Conservation (phyloP, 2,113 vertebrate species). For the Lasiurus cinereus region DNA sequence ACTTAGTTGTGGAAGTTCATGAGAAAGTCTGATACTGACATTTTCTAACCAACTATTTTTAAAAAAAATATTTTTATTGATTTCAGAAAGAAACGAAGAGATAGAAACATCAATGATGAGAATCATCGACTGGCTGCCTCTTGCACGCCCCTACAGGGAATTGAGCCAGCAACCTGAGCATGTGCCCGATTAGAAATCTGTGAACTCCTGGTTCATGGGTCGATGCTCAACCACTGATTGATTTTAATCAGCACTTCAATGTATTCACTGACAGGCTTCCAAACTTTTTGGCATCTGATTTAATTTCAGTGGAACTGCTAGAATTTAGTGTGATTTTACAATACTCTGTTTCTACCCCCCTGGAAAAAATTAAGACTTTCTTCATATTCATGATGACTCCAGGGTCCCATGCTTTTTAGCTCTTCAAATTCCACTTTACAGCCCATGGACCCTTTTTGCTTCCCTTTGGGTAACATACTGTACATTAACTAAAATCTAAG, state of each 20-base stretch:
- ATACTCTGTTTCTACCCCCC: background rate
- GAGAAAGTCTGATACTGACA: background rate
- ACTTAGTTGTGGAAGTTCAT: background rate
- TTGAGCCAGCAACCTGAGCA: too few species aligned
- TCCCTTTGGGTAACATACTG: background rate
- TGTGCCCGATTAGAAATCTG: too few species aligned
- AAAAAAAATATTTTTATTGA: too few species aligned
- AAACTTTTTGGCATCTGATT: background rate
- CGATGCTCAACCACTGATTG: background rate
- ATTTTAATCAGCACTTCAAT: background rate
- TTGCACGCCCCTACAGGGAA: too few species aligned
- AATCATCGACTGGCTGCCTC: too few species aligned
- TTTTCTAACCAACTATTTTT: background rate
- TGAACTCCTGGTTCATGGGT: too few species aligned
- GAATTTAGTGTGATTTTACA: background rate
- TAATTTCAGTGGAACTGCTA: background rate
- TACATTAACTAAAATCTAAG: background rate
- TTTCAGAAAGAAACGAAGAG: too few species aligned
- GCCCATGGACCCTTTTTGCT: background rate
- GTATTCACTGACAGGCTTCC: background rate
- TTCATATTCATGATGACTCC: background rate
- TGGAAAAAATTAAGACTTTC: background rate
- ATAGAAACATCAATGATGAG: too few species aligned
- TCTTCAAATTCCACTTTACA: slow-evolving; percentile 31
- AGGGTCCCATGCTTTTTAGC: background rate